phyloP scores from a whole-genome alignment of 2,113 vertebrate species.

The Danionella cerebrum region DNA sequence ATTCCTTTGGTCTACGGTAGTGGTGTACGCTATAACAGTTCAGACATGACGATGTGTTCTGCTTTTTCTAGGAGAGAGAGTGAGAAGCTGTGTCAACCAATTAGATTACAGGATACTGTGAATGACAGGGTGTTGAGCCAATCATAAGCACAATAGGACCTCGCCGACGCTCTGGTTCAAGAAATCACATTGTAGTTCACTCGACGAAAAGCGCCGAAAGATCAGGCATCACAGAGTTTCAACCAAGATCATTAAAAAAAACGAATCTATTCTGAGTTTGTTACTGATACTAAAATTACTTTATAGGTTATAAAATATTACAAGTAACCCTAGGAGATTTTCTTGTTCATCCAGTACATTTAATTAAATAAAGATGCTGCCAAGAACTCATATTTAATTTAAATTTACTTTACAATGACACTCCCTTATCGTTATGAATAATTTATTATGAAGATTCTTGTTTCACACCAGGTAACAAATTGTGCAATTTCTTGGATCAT shows the following conservation, averaged over 20 bases:
- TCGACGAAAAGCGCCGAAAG: not conserved
- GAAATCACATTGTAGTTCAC: not conserved
- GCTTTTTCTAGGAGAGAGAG: not conserved
- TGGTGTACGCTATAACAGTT: not conserved
- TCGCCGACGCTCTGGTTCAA: not conserved
- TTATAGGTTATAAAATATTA: too few species aligned
- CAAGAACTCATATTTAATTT: not conserved
- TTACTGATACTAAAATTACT: too few species aligned
- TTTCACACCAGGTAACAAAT: not conserved
- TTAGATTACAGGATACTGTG: not conserved
- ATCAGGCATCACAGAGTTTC: not conserved
- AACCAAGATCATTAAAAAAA: not conserved
- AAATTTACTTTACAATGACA: not conserved
- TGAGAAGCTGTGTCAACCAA: not conserved
- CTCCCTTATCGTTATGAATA: conserved; percentile 2
- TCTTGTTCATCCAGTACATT: not conserved
- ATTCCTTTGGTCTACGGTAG: not conserved
- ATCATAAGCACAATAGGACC: not conserved
- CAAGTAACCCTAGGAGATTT: too few species aligned
- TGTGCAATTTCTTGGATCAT: not conserved
- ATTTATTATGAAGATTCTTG: not conserved
- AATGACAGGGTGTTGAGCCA: not conserved
- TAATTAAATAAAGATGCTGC: not conserved
- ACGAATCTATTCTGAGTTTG: not conserved
- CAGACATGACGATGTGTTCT: not conserved